These are phyloP conservation scores for Vespertilio murinus DNA, from an alignment of 2,797 vertebrate species.

Conservation along the genomic window DNA sequence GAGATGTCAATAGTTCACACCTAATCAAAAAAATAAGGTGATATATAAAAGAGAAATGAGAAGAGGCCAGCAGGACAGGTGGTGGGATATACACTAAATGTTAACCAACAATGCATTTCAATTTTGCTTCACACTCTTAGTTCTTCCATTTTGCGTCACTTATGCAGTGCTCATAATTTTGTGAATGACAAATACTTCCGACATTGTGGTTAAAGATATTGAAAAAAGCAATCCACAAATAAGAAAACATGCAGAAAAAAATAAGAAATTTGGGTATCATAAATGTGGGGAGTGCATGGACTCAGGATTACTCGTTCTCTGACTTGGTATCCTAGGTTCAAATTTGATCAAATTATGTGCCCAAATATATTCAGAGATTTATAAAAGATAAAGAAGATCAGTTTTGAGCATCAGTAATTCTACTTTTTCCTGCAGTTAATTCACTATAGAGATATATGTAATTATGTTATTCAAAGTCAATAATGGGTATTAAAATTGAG, in stretches of 20 bases:
- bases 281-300: neutral
- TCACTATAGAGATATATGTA: neutral
- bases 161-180: neutral
- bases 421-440: neutral
- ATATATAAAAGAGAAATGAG: neutral
- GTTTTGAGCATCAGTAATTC: neutral
- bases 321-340: neutral
- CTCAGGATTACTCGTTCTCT: neutral
- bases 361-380: neutral
- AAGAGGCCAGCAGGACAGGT: rapidly evolving
- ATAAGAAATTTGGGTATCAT: neutral
- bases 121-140: neutral
- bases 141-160: neutral
- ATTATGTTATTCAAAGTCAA: neutral
- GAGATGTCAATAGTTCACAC: neutral
- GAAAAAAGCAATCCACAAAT: neutral
- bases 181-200: neutral
- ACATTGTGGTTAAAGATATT: neutral
- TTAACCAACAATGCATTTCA: neutral
- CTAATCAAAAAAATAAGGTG: neutral
- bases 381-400: neutral
- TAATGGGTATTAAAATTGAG: neutral
- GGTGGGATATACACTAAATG: neutral
- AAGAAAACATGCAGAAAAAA: neutral
- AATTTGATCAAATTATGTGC: neutral